These are phyloP conservation scores for Catharus fuscescens DNA, from an alignment of 2,113 vertebrate genomes.

Conservation along the genomic window DNA sequence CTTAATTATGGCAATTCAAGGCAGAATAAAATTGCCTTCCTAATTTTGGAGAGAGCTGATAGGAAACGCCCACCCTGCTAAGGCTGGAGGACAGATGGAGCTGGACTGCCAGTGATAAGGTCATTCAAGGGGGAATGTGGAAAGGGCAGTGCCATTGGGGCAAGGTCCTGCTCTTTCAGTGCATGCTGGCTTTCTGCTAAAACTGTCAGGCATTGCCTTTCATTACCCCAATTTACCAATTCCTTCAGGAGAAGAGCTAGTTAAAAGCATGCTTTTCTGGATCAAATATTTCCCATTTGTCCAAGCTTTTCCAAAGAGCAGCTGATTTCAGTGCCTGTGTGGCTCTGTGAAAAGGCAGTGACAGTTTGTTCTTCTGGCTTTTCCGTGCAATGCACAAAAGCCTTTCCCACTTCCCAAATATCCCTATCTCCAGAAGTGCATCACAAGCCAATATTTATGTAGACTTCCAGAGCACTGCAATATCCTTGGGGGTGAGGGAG, in stretches of 20 bases:
- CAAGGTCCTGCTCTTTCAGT: background rate
- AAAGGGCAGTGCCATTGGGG: background rate
- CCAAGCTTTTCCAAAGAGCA: background rate
- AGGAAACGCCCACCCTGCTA: background rate
- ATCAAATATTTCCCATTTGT: background rate
- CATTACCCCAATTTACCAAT: background rate
- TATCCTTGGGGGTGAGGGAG: background rate
- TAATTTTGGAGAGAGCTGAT: background rate
- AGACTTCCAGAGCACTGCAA: background rate
- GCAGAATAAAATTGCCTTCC: slow-evolving; percentile 15
- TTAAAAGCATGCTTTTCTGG: background rate
- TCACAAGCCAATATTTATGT: background rate
- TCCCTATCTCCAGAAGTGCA: background rate
- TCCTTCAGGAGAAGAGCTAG: background rate
- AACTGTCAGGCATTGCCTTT: background rate
- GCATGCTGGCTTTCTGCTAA: background rate
- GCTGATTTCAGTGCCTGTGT: background rate
- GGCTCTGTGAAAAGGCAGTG: background rate
- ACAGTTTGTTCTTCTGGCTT: background rate
- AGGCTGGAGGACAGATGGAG: background rate
- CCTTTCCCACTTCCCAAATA: background rate
- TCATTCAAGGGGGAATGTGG: background rate
- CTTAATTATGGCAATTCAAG: slow-evolving; percentile 8
- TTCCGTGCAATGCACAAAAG: background rate
- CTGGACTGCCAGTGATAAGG: accelerated